Evolutionary conservation across 2,888 invertebrate species (phyloP).

Genomic region (Leistus spinibarbis): DNA sequence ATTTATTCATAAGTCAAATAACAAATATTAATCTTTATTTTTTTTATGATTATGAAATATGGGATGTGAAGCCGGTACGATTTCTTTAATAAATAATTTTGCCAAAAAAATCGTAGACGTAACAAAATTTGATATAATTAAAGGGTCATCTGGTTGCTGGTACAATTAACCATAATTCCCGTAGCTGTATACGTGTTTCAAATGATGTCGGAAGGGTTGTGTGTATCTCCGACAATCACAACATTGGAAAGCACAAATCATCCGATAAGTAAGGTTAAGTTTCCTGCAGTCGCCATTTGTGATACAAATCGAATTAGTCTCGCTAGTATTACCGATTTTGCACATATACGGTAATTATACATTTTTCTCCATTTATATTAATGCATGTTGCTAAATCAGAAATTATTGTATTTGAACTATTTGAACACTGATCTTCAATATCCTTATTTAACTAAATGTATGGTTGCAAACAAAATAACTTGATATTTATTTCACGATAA

Average conservation of each 20-base stretch:
- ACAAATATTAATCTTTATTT: too few species aligned
- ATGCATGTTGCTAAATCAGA: not conserved
- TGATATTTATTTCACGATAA: too few species aligned
- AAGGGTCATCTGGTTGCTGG: constrained; percentile 2
- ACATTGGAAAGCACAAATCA: not conserved
- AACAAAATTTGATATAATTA: too few species aligned
- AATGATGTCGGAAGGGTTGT: not conserved
- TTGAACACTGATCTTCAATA: too few species aligned
- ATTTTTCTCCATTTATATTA: not conserved
- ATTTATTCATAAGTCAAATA: too few species aligned
- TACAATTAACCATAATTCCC: not conserved
- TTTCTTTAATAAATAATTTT: too few species aligned
- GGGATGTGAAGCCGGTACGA: too few species aligned
- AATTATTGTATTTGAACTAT: too few species aligned
- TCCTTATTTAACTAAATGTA: too few species aligned
- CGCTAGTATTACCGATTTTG: not conserved
- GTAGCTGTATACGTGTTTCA: not conserved
- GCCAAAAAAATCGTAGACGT: too few species aligned
- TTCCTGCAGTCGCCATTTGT: constrained; percentile 6
- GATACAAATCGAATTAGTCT: constrained; percentile 6
- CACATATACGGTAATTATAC: not conserved
- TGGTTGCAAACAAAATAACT: too few species aligned
- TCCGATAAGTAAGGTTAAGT: not conserved
- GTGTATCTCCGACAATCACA: constrained; percentile 4
- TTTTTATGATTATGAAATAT: too few species aligned